phyloP scores from a whole-genome alignment of 2,888 invertebrate genomes.

The Mimumesa dahlbomi region DNA sequence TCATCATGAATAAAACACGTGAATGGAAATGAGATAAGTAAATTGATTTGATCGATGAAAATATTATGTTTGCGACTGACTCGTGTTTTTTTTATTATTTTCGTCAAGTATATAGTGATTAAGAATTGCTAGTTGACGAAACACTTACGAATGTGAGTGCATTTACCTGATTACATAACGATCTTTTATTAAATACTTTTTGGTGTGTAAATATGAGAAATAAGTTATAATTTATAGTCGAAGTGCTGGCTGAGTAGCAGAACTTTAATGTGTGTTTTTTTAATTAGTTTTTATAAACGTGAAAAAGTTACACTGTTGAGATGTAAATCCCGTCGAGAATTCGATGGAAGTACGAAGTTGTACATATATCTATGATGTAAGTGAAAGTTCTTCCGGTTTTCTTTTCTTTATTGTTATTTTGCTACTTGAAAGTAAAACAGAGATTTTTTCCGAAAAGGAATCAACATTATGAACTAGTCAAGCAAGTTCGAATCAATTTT shows the following conservation, averaged over 20 bases:
- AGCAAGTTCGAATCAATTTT: slow-evolving; percentile 34
- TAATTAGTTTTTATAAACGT: background rate
- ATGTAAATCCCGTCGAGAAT: background rate
- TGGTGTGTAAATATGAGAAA: slow-evolving; percentile 34
- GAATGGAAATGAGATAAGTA: too few species aligned
- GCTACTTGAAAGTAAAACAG: slow-evolving; percentile 2
- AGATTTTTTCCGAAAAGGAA: slow-evolving; percentile 6
- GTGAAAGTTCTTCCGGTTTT: background rate
- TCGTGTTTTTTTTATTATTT: background rate
- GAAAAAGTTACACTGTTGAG: background rate
- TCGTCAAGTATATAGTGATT: background rate
- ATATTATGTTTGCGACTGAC: background rate
- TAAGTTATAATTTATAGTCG: slow-evolving; percentile 11
- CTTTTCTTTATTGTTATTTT: background rate
- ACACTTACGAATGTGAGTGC: background rate
- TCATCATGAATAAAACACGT: too few species aligned
- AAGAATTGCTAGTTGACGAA: slow-evolving; percentile 2
- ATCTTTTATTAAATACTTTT: slow-evolving; percentile 23
- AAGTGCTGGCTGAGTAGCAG: background rate
- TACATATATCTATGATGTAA: background rate
- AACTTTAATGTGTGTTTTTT: background rate
- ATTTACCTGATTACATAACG: slow-evolving; percentile 18
- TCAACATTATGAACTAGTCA: slow-evolving; percentile 45
- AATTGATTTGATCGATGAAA: background rate
- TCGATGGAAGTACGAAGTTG: background rate